Percentiles rank a stretch among this genome's conserved stretches.
These are phyloP conservation scores for Papilio helenus DNA, from an alignment of 1,140 invertebrate genomes.

Conservation along the genomic window DNA sequence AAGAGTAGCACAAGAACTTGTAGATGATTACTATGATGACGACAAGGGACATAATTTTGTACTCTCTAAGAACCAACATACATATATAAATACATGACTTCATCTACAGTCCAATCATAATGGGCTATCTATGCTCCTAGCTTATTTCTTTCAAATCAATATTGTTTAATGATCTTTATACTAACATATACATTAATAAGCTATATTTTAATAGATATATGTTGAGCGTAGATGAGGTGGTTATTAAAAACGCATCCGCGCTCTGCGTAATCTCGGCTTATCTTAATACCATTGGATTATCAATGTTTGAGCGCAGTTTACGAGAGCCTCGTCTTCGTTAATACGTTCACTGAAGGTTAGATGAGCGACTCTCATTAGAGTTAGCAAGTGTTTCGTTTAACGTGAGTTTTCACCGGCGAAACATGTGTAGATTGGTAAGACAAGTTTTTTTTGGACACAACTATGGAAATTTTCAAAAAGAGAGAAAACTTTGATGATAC, in stretches of 20 bases:
- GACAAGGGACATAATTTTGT: no score
- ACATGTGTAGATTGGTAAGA: background rate
- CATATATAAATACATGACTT: no score
- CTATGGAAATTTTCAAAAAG: no score
- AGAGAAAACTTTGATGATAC: no score
- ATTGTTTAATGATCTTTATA: no score
- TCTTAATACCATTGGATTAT: conserved; percentile 38
- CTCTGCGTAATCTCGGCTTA: conserved; percentile 33
- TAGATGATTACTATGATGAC: no score
- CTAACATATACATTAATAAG: background rate
- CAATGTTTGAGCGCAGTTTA: conserved; percentile 4
- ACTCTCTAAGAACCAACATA: no score
- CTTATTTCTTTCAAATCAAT: no score
- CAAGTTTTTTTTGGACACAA: no score
- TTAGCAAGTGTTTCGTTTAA: background rate
- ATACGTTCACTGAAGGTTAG: conserved; percentile 33
- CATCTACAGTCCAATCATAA: no score
- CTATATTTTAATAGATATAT: conserved; percentile 3
- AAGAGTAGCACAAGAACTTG: no score
- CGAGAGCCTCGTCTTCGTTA: conserved; percentile 26
- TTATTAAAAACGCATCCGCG: conserved; percentile 35
- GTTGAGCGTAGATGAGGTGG: conserved; percentile 19
- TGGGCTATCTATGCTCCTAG: no score
- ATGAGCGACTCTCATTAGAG: background rate
- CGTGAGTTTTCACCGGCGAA: background rate